Evolutionary conservation across 2,888 invertebrate genomes (phyloP).

Genomic region (Meghimatium bilineatum): DNA sequence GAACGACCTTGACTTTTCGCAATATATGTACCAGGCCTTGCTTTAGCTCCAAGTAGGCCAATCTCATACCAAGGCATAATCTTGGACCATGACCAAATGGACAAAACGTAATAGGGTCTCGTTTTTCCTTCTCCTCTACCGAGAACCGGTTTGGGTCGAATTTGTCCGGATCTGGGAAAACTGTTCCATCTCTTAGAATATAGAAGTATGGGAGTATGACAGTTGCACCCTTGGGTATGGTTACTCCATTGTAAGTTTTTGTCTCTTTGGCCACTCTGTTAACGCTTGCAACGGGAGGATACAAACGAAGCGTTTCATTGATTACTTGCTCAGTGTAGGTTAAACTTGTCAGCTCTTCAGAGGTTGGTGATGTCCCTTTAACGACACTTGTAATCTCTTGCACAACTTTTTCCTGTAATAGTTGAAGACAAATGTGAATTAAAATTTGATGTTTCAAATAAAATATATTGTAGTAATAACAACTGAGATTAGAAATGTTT

Average conservation of each 20-base stretch:
- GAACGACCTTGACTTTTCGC: background rate
- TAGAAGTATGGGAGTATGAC: background rate
- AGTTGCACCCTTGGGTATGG: constrained; percentile 8
- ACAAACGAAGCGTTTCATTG: background rate
- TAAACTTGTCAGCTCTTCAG: constrained; percentile 1
- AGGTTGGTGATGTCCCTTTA: background rate
- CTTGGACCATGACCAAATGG: constrained; percentile 30
- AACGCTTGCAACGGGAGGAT: constrained; percentile 15
- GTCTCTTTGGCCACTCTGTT: constrained; percentile 27
- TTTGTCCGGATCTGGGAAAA: constrained; percentile 18
- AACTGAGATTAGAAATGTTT: too few species aligned
- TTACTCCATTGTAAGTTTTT: constrained; percentile 17
- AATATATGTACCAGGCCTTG: constrained; percentile 11
- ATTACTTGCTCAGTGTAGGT: constrained; percentile 9
- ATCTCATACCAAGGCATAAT: constrained; percentile 23
- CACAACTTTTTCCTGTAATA: constrained; percentile 13
- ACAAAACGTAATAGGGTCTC: constrained; percentile 9
- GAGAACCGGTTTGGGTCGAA: constrained; percentile 35
- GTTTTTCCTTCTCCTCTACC: background rate
- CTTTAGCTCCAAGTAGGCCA: constrained; percentile 25
- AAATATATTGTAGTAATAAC: too few species aligned
- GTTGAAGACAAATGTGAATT: too few species aligned
- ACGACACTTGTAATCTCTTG: background rate
- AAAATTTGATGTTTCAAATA: too few species aligned
- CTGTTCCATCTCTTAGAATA: background rate